Evolutionary conservation across 2,888 invertebrate species (phyloP).

Genomic region (Sinotaia quadrata): DNA sequence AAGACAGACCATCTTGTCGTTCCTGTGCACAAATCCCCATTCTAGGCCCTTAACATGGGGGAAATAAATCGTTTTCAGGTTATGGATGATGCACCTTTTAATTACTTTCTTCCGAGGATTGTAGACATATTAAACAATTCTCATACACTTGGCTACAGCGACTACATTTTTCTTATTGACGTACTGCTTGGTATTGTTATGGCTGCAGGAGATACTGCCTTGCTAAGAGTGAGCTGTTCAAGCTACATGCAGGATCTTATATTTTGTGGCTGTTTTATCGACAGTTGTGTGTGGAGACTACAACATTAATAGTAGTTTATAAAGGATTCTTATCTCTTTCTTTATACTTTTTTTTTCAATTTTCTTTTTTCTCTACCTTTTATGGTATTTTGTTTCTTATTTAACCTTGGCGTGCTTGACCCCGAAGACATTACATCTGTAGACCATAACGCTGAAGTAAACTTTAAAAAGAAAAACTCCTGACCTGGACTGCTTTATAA

Average conservation of each 20-base stretch:
- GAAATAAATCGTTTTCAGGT: background rate
- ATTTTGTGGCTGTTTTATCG: constrained; percentile 6
- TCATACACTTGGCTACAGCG: background rate
- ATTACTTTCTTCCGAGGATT: background rate
- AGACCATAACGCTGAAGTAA: no score
- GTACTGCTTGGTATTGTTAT: background rate
- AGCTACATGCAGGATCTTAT: background rate
- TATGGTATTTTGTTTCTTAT: background rate
- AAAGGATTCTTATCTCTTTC: no score
- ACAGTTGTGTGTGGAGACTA: constrained; percentile 8
- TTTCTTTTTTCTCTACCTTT: background rate
- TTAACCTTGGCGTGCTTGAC: background rate
- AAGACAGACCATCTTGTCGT: background rate
- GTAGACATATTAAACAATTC: background rate
- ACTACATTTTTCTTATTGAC: background rate
- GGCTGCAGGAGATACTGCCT: background rate
- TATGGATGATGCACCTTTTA: constrained; percentile 6
- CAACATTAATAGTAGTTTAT: background rate
- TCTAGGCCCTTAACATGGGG: background rate
- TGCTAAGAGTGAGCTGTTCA: background rate
- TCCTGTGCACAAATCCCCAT: background rate
- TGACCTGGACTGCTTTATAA: no score
- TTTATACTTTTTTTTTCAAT: no score
- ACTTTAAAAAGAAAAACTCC: no score
- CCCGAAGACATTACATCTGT: no score